These are phyloP conservation scores for Coleophora flavipennella DNA, from an alignment of 2,888 invertebrate genomes.

Conservation along the genomic window DNA sequence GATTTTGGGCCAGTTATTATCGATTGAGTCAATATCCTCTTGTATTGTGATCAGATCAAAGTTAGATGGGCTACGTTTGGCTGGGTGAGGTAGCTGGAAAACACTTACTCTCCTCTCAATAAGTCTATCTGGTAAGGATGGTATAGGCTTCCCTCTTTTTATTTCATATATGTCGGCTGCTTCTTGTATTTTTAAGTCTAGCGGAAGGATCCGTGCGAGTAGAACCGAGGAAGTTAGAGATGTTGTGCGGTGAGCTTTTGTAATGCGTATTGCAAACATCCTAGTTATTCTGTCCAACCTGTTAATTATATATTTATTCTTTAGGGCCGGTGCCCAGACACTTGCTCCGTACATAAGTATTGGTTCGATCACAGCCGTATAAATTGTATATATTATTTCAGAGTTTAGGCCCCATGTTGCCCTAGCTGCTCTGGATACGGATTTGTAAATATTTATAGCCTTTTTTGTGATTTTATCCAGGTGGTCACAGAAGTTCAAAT, in stretches of 20 bases:
- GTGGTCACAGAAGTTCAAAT: neutral
- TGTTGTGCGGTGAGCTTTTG: conserved; percentile 10
- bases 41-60: neutral
- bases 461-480: neutral
- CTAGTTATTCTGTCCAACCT: conserved; percentile 6
- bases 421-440: neutral
- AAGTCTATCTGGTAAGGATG: neutral
- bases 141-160: neutral
- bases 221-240: conserved; percentile 12
- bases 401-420: conserved; percentile 3
- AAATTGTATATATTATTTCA: neutral
- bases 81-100: neutral
- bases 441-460: neutral
- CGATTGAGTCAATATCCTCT: neutral
- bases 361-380: neutral
- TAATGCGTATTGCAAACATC: neutral
- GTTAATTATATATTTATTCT: neutral
- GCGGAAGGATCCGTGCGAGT: conserved; percentile 14
- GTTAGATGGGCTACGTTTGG: neutral
- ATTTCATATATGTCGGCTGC: conserved; percentile 5
- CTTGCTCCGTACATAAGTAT: neutral
- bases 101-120: neutral
- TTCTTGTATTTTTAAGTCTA: conserved; percentile 16
- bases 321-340: neutral
- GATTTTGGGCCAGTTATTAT: neutral